Percentiles rank a stretch among this genome's conserved stretches.
Conservation (phyloP, 2,797 vertebrate genomes). For the Crax fasciolata region DNA sequence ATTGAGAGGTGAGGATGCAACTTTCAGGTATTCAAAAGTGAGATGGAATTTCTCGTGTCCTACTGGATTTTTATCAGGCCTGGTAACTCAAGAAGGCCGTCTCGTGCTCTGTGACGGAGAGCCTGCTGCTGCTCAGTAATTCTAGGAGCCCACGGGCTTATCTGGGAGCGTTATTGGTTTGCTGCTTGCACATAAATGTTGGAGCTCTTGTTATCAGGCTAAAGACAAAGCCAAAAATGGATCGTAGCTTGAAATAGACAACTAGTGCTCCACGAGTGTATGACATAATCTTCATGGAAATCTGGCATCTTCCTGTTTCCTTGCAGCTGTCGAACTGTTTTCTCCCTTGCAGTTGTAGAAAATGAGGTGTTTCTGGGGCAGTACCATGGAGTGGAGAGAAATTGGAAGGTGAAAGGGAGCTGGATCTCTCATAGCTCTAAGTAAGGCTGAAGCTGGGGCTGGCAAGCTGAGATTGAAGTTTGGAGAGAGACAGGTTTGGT, state of each 20-base stretch:
- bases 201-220: neutral
- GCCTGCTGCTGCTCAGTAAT: conserved; percentile 43
- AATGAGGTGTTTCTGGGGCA: neutral
- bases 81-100: conserved; percentile 66
- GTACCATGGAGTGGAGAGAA: neutral
- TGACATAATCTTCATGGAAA: neutral
- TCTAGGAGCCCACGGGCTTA: conserved; percentile 60
- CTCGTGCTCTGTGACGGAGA: conserved; percentile 42
- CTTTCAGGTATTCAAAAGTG: conserved; percentile 26
- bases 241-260: neutral
- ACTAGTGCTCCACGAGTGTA: fast-evolving
- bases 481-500: neutral
- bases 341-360: neutral
- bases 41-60: conserved; percentile 76
- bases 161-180: conserved; percentile 60
- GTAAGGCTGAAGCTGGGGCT: neutral
- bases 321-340: neutral
- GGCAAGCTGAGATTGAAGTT: neutral
- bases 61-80: conserved; percentile 70
- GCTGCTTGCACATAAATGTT: conserved; percentile 8
- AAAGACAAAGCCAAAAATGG: neutral
- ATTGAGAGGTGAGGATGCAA: neutral
- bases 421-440: neutral
- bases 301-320: neutral
- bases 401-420: neutral